Evolutionary conservation across 2,113 vertebrate species (phyloP).

Genomic region (Nerophis ophidion): DNA sequence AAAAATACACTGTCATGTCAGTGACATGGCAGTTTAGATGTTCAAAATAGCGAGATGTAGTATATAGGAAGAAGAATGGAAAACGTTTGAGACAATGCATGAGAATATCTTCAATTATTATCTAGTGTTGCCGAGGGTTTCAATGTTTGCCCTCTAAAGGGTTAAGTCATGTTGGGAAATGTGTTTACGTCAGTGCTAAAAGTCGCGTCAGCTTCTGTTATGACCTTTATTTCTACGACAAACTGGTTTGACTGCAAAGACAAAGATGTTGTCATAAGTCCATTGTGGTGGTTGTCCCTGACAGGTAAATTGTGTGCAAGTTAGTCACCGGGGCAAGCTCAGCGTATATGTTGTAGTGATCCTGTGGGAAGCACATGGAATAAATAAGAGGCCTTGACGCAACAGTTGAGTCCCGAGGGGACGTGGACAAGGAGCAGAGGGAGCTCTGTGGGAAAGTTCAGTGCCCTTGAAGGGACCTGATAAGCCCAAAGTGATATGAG

Average conservation of each 20-base stretch:
- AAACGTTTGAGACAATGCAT: no score
- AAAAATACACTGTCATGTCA: no score
- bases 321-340: constrained; percentile 37
- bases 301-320: constrained; percentile 21
- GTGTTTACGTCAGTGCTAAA: constrained; percentile 2
- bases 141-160: neutral
- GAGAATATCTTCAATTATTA: neutral
- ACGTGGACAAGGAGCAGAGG: constrained; percentile 17
- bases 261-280: constrained; percentile 24
- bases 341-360: constrained; percentile 14
- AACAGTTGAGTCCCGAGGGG: constrained; percentile 33
- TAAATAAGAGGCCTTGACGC: constrained; percentile 39
- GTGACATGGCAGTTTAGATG: no score
- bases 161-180: neutral
- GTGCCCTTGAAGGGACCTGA: constrained; percentile 59
- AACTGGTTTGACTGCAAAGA: constrained; percentile 49
- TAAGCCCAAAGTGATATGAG: constrained; percentile 55
- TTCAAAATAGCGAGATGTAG: no score
- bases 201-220: constrained; percentile 17
- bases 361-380: constrained; percentile 47
- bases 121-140: neutral
- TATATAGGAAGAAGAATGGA: no score
- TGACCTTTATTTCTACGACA: constrained; percentile 13
- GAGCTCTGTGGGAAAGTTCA: constrained; percentile 62
- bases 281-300: constrained; percentile 21